phyloP scores from a whole-genome alignment of 2,113 vertebrate genomes.

The Lipotes vexillifer region DNA sequence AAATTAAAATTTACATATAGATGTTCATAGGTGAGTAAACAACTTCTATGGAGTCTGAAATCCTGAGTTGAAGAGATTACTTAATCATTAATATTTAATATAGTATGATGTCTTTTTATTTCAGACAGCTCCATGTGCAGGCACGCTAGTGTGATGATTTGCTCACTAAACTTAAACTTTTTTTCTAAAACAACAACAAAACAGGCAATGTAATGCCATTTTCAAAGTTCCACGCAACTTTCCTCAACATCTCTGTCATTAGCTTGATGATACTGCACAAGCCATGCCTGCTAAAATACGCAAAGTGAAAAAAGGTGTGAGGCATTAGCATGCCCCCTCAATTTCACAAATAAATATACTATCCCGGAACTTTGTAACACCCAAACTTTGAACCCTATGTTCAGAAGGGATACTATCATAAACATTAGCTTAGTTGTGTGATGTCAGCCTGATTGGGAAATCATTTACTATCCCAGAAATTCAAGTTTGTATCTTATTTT shows the following conservation, averaged over 20 bases:
- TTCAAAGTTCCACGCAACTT: neutral
- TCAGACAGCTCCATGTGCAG: neutral
- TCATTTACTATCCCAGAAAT: neutral
- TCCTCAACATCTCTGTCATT: neutral
- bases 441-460: neutral
- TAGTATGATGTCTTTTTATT: conserved; percentile 21
- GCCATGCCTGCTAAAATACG: neutral
- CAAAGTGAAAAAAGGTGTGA: neutral
- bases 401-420: neutral
- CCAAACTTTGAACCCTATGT: neutral
- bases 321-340: neutral
- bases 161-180: neutral
- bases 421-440: neutral
- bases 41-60: conserved; percentile 49
- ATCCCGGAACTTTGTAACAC: neutral
- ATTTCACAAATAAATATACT: neutral
- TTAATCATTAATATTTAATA: conserved; percentile 49
- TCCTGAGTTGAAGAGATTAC: conserved; percentile 42
- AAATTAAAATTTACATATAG: conserved; percentile 57
- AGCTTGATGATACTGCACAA: neutral
- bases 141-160: neutral
- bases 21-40: conserved; percentile 54
- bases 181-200: neutral
- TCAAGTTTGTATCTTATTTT: neutral
- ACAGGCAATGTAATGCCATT: neutral